Evolutionary conservation across 2,113 vertebrate species (phyloP).

Genomic region (Nibea coibor): DNA sequence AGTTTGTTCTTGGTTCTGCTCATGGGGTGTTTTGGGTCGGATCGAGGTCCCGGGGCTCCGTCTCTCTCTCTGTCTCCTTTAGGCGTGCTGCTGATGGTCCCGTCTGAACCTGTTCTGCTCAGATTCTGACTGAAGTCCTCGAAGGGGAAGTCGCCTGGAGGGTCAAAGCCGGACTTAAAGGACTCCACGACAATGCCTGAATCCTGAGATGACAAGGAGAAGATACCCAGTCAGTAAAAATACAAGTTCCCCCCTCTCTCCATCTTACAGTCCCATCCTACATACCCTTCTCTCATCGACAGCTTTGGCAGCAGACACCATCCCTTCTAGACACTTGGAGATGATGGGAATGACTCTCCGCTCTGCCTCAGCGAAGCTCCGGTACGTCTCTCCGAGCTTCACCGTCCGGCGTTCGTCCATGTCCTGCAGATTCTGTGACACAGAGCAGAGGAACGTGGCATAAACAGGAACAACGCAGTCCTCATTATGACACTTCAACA

Average conservation of each 20-base stretch:
- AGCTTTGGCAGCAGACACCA: slow-evolving; percentile 96
- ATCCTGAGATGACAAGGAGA: slow-evolving; percentile 83
- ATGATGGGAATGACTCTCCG: slow-evolving; percentile 95
- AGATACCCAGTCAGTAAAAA: neutral
- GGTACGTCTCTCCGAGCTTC: slow-evolving; percentile 96
- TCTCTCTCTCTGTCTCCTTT: slow-evolving; percentile 85
- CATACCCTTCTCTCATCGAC: slow-evolving; percentile 93
- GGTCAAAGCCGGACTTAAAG: slow-evolving; percentile 97
- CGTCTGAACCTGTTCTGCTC: slow-evolving; percentile 94
- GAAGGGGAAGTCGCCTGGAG: slow-evolving; percentile 95
- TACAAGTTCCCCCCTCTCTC: too few relatives aligned
- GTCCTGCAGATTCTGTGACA: slow-evolving; percentile 93
- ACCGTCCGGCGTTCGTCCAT: slow-evolving; percentile 96
- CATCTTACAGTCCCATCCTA: neutral
- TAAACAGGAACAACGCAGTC: neutral
- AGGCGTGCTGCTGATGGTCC: slow-evolving; percentile 91
- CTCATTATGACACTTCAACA: neutral
- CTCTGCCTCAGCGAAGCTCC: slow-evolving; percentile 96
- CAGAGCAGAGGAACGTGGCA: neutral
- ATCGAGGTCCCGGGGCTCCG: slow-evolving; percentile 80
- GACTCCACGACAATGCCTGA: slow-evolving; percentile 95
- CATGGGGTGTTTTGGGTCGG: slow-evolving; percentile 91
- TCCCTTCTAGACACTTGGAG: slow-evolving; percentile 97
- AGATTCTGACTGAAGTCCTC: slow-evolving; percentile 99
- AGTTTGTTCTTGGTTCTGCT: slow-evolving; percentile 96